A percentile compares a stretch with the other conserved stretches of the same genome.
Conservation (phyloP, 2,113 vertebrate species). For the Phasianus colchicus region DNA sequence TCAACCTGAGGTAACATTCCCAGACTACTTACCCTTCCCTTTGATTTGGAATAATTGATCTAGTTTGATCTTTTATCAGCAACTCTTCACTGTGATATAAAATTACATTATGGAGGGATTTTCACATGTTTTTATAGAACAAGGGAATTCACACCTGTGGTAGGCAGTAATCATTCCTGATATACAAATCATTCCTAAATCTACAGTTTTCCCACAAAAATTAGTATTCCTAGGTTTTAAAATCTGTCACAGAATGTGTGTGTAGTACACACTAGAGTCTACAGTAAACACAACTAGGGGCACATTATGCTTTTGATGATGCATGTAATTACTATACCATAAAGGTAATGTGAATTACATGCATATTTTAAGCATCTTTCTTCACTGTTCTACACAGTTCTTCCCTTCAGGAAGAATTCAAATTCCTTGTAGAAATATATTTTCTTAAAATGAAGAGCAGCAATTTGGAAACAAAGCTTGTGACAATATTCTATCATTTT, state of each 20-base stretch:
- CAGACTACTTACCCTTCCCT: background rate
- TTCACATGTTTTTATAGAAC: background rate
- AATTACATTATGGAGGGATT: background rate
- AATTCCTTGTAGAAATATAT: background rate
- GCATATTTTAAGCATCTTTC: conserved; percentile 7
- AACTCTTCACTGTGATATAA: background rate
- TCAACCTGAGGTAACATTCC: background rate
- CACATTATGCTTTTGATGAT: conserved; percentile 22
- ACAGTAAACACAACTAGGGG: background rate
- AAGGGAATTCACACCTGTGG: background rate
- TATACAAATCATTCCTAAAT: background rate
- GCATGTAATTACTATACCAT: conserved; percentile 4
- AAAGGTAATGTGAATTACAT: background rate
- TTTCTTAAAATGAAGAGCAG: background rate
- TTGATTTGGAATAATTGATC: background rate
- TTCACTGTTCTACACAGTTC: background rate
- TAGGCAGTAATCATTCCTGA: background rate
- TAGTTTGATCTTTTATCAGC: background rate
- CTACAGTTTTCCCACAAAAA: background rate
- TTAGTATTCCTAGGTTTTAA: background rate
- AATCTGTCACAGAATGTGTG: background rate
- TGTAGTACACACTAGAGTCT: background rate
- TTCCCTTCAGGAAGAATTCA: background rate
- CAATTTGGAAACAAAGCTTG: background rate
- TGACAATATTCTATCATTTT: background rate